These are phyloP conservation scores for Penaeus chinensis DNA, from an alignment of 1,140 invertebrate species.

Conservation along the genomic window DNA sequence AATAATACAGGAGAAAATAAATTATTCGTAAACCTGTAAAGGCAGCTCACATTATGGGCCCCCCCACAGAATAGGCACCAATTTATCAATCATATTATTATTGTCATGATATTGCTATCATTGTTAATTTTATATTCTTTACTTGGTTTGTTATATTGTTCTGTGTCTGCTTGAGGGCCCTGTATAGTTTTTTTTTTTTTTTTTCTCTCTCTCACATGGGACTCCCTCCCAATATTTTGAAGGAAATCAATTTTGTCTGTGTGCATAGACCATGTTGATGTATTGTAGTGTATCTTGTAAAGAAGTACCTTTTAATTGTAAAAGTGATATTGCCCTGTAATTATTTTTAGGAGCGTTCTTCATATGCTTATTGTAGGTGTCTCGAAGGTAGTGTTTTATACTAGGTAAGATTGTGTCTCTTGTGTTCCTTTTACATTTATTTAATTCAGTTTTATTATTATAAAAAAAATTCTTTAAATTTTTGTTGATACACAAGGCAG, in stretches of 20 bases:
- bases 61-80: slow-evolving; percentile 4
- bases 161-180: too few relatives aligned
- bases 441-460: too few relatives aligned
- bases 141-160: too few relatives aligned
- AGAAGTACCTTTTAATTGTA: slow-evolving; percentile 60
- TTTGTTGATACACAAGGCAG: slow-evolving; percentile 33
- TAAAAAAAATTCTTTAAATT: slow-evolving; percentile 16
- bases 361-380: slow-evolving; percentile 51
- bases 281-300: slow-evolving; percentile 52
- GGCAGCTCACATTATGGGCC: slow-evolving; percentile 48
- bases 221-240: slow-evolving; percentile 17
- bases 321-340: slow-evolving; percentile 36
- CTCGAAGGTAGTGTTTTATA: slow-evolving; percentile 51
- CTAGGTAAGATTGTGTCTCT: slow-evolving; percentile 7
- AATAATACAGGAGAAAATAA: background rate
- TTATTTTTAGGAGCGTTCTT: slow-evolving; percentile 59
- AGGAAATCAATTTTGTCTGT: slow-evolving; percentile 30
- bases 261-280: slow-evolving; percentile 49
- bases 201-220: slow-evolving; percentile 20
- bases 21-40: slow-evolving; percentile 41
- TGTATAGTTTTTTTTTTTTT: background rate
- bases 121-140: too few relatives aligned
- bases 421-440: too few relatives aligned
- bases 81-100: too few relatives aligned
- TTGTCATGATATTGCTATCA: too few relatives aligned